phyloP scores from a whole-genome alignment of 2,797 vertebrate species.

The Pseudopleuronectes americanus region DNA sequence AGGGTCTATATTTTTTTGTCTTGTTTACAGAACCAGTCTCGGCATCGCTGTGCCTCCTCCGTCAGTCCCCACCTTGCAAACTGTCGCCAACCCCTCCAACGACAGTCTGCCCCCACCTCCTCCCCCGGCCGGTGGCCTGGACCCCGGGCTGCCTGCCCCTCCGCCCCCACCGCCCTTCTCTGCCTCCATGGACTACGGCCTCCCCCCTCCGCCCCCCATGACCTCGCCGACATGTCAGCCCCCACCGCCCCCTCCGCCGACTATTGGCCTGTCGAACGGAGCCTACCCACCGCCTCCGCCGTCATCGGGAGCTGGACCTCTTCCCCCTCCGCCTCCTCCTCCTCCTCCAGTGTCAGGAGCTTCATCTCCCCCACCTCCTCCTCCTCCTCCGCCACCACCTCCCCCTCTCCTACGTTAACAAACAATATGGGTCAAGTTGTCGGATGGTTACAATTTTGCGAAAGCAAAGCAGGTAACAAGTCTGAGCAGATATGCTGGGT shows the following conservation, averaged over 20 bases:
- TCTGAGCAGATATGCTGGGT: neutral
- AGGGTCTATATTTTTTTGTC: neutral
- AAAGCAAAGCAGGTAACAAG: neutral
- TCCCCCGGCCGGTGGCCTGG: conserved; percentile 33
- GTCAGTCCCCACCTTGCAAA: conserved; percentile 69
- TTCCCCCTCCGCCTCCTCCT: conserved; percentile 2
- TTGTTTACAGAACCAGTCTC: conserved; percentile 58
- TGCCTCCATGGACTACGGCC: conserved; percentile 15
- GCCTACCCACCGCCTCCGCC: conserved; percentile 37
- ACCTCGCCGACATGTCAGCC: conserved; percentile 36
- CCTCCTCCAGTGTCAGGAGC: conserved; percentile 17
- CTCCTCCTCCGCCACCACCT: conserved; percentile 29
- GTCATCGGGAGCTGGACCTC: neutral
- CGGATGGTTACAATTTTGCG: neutral
- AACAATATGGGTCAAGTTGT: neutral
- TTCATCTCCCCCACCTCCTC: conserved; percentile 24
- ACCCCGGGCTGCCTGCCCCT: conserved; percentile 20
- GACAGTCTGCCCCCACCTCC: conserved; percentile 53
- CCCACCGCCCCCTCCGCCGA: conserved; percentile 52
- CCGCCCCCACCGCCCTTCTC: conserved; percentile 43
- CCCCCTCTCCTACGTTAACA: conserved; percentile 29
- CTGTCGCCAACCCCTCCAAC: conserved; percentile 26
- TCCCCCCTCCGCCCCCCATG: conserved; percentile 45
- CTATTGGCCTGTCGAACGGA: neutral
- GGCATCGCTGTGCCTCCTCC: conserved; percentile 83